Conservation (phyloP, 2,888 invertebrate genomes). For the Archips crataeganus region DNA sequence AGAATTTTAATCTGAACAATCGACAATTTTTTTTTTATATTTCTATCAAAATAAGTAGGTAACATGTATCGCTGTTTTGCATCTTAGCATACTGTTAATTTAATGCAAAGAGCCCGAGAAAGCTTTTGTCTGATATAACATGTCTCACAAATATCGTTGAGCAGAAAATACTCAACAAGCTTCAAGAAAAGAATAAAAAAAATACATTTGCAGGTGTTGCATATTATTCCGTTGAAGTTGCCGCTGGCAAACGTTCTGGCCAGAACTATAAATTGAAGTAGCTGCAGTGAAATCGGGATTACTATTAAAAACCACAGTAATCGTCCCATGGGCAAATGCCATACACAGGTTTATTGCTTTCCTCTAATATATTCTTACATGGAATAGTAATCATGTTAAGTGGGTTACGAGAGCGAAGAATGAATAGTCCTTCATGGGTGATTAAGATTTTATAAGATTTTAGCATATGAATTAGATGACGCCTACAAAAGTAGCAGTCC, state of each 20-base stretch:
- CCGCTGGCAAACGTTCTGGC: conserved; percentile 18
- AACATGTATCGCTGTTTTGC: no score
- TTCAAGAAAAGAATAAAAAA: conserved; percentile 16
- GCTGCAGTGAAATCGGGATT: conserved; percentile 30
- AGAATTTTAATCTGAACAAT: neutral
- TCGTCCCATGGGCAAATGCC: neutral
- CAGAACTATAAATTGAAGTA: conserved; percentile 33
- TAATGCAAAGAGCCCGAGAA: no score
- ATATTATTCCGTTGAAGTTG: conserved; percentile 28
- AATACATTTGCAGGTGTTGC: neutral
- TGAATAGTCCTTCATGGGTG: neutral
- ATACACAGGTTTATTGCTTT: conserved; percentile 34
- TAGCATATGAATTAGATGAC: conserved; percentile 1
- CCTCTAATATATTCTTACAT: conserved; percentile 23
- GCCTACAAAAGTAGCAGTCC: neutral
- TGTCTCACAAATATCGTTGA: neutral
- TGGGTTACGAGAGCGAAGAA: conserved; percentile 20
- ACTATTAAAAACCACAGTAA: conserved; percentile 23
- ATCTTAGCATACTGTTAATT: no score
- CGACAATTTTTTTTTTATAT: neutral
- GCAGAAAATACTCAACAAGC: neutral
- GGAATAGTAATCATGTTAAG: conserved; percentile 10
- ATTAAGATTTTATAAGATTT: neutral
- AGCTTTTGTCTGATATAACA: no score
- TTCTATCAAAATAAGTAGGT: no score